phyloP scores from a whole-genome alignment of 2,797 vertebrate species.

The Gambusia yucatana region DNA sequence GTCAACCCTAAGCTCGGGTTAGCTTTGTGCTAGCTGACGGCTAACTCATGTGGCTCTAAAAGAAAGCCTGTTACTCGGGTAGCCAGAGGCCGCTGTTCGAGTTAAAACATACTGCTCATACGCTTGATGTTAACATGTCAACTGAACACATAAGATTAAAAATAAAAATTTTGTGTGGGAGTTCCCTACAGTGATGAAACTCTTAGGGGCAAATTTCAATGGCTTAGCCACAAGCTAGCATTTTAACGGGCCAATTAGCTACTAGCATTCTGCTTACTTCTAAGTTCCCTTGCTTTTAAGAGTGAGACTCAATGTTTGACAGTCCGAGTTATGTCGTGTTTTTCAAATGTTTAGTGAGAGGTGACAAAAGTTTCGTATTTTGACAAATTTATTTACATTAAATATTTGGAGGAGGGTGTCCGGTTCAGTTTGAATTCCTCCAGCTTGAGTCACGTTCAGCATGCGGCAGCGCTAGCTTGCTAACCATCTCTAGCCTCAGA shows the following conservation, averaged over 20 bases:
- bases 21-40: conserved; percentile 46
- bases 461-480: conserved; percentile 63
- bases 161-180: not conserved
- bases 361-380: not conserved
- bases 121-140: fast-evolving
- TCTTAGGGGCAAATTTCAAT: conserved; percentile 11
- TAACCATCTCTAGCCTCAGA: conserved; percentile 64
- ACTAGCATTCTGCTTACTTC: conserved; percentile 45
- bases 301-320: conserved; percentile 5
- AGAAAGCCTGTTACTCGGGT: conserved; percentile 11
- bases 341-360: not conserved
- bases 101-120: not conserved
- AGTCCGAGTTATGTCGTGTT: not conserved
- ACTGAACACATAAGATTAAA: not conserved
- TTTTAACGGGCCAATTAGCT: conserved; percentile 41
- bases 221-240: conserved; percentile 41
- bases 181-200: not conserved
- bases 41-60: conserved; percentile 69
- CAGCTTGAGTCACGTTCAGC: conserved; percentile 24
- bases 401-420: not conserved
- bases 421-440: conserved; percentile 3
- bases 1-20: conserved; percentile 32
- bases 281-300: not conserved
- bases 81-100: not conserved
- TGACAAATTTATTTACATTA: not conserved